Percentiles rank a stretch among this genome's conserved stretches.
phyloP scores from a whole-genome alignment of 1,140 invertebrate species.

The Pomacea maculata region DNA sequence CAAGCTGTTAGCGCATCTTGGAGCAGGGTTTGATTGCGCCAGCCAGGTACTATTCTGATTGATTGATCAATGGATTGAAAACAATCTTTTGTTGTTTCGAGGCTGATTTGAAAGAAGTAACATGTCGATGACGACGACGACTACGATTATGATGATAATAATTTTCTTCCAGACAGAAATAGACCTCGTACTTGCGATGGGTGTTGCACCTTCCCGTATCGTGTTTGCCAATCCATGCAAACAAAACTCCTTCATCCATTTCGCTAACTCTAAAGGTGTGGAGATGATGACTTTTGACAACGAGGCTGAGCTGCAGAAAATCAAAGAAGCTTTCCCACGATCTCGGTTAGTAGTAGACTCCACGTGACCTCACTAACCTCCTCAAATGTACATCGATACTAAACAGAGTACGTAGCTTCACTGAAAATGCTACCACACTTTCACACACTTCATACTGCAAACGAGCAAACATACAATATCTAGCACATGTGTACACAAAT shows the following conservation, averaged over 20 bases:
- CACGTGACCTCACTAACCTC: too few species aligned
- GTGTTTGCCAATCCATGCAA: constrained; percentile 99
- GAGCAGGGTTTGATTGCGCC: constrained; percentile 94
- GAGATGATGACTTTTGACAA: constrained; percentile 95
- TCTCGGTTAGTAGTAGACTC: background rate
- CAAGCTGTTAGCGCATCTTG: constrained; percentile 84
- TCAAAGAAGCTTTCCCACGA: constrained; percentile 80
- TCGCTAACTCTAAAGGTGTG: constrained; percentile 81
- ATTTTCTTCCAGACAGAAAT: constrained; percentile 75
- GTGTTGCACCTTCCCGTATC: constrained; percentile 82
- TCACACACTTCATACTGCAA: too few species aligned
- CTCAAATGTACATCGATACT: too few species aligned
- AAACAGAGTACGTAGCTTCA: too few species aligned
- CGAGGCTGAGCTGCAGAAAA: constrained; percentile 90
- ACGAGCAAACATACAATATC: too few species aligned
- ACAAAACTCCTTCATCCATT: constrained; percentile 88
- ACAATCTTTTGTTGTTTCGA: background rate
- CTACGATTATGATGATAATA: background rate
- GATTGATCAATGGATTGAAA: background rate
- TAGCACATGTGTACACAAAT: too few species aligned
- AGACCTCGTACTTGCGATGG: constrained; percentile 81
- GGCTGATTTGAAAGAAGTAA: background rate
- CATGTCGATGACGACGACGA: background rate
- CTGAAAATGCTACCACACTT: too few species aligned
- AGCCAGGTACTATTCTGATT: constrained; percentile 76